Conservation (phyloP, 2,888 invertebrate species). For the Eumerus sabulonum region DNA sequence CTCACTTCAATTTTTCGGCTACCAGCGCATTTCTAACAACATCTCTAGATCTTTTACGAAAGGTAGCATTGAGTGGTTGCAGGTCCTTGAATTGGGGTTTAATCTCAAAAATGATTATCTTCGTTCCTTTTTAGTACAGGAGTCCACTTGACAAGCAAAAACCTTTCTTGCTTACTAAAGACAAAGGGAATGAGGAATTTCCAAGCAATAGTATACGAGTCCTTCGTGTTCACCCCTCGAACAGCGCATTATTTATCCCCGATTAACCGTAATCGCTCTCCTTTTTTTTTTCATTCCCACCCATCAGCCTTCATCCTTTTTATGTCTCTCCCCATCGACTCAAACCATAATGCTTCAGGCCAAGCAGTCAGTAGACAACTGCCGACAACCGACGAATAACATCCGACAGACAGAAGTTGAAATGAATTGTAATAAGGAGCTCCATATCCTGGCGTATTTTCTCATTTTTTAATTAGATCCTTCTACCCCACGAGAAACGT, state of each 20-base stretch:
- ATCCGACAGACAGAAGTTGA: neutral
- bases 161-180: no score
- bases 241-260: conserved; percentile 41
- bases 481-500: conserved; percentile 38
- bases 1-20: no score
- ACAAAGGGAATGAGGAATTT: conserved; percentile 13
- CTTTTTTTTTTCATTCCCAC: conserved; percentile 6
- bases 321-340: neutral
- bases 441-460: conserved; percentile 49
- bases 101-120: no score
- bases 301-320: conserved; percentile 4
- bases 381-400: neutral
- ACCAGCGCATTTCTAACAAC: no score
- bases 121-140: neutral
- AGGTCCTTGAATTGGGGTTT: no score
- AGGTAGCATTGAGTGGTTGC: no score
- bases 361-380: no score
- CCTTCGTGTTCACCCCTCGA: conserved; percentile 19
- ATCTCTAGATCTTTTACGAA: no score
- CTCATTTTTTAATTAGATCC: conserved; percentile 64
- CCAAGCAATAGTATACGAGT: conserved; percentile 28
- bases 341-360: no score
- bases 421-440: conserved; percentile 47
- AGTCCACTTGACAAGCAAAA: no score
- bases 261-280: conserved; percentile 50